A percentile compares a stretch with the other conserved stretches of the same genome.
Conservation (phyloP, 1,140 invertebrate genomes). For the Caenorhabditis remanei region DNA sequence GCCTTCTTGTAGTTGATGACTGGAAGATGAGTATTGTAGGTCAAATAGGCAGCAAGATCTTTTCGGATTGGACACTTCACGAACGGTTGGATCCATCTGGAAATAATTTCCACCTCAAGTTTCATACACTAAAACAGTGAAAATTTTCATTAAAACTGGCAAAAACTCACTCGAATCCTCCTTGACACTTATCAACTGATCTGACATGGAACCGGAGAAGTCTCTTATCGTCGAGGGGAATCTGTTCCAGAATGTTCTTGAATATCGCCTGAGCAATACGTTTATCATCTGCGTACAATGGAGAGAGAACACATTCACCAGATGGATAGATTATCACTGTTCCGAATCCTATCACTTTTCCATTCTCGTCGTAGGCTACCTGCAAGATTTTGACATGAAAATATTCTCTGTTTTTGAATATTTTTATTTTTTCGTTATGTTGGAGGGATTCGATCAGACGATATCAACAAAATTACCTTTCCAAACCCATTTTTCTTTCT, state of each 20-base stretch:
- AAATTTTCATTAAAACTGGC: too few relatives aligned
- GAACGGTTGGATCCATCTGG: not conserved
- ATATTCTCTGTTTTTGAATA: too few relatives aligned
- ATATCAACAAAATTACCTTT: not conserved
- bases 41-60: not conserved
- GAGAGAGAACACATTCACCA: not conserved
- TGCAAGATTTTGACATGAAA: too few relatives aligned
- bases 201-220: not conserved
- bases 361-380: constrained; percentile 16
- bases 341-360: constrained; percentile 36
- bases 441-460: too few relatives aligned
- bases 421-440: too few relatives aligned
- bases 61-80: constrained; percentile 16
- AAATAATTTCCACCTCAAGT: not conserved
- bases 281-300: not conserved
- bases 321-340: not conserved
- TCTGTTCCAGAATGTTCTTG: constrained; percentile 24
- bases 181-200: not conserved
- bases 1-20: constrained; percentile 2
- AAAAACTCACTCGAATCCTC: not conserved
- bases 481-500: not conserved
- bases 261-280: constrained; percentile 4
- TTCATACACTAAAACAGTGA: too few relatives aligned
- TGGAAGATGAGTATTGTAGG: not conserved
- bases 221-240: not conserved